These are phyloP conservation scores for Fopius arisanus DNA, from an alignment of 1,140 invertebrate genomes.

Conservation along the genomic window DNA sequence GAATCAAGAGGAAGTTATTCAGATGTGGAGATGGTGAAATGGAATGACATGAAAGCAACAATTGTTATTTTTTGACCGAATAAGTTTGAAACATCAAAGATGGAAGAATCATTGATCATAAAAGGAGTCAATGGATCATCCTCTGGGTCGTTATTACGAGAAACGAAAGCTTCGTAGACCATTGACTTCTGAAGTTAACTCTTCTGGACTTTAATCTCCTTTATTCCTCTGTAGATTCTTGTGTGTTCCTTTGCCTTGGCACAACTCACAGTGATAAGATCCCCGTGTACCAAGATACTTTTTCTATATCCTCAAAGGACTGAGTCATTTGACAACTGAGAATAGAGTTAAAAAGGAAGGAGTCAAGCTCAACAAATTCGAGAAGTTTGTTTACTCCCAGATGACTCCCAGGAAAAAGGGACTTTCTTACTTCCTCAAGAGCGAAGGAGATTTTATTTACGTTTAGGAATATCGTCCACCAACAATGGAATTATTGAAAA, in stretches of 20 bases:
- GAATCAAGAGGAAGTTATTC: too few species aligned
- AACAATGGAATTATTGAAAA: not conserved
- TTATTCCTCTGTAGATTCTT: not conserved
- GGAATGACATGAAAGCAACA: too few species aligned
- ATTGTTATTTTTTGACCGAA: too few species aligned
- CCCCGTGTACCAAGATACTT: not conserved
- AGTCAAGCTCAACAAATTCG: conserved; percentile 3
- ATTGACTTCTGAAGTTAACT: too few species aligned
- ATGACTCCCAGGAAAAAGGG: conserved; percentile 11
- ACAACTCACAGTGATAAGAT: not conserved
- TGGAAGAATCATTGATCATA: too few species aligned
- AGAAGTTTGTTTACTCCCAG: conserved; percentile 28
- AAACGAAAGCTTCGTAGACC: too few species aligned
- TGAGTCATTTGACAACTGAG: conserved; percentile 4
- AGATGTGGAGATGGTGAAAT: too few species aligned
- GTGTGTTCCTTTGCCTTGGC: not conserved
- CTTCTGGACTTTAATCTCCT: not conserved
- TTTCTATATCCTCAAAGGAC: not conserved
- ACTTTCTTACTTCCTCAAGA: not conserved
- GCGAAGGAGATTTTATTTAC: not conserved
- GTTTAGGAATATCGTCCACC: not conserved
- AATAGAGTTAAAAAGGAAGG: not conserved
- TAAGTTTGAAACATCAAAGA: too few species aligned
- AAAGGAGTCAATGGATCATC: too few species aligned
- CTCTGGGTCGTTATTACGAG: too few species aligned